Conservation (phyloP, 2,888 invertebrate species). For the Philereme transversata region DNA sequence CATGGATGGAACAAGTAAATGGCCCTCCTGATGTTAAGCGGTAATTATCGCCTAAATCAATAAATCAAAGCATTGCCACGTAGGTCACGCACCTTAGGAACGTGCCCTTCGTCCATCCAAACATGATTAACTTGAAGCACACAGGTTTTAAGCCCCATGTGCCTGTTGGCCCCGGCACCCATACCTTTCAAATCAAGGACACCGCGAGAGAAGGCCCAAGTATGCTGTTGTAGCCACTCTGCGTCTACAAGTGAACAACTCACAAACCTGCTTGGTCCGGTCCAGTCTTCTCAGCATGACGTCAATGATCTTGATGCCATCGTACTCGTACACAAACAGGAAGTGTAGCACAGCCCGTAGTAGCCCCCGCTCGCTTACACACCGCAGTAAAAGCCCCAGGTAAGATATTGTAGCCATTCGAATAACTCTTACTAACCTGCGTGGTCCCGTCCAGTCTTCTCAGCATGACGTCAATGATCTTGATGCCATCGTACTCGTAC, state of each 20-base stretch:
- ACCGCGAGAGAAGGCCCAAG: too few species aligned
- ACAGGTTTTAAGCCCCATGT: too few species aligned
- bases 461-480: constrained; percentile 92
- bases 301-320: constrained; percentile 92
- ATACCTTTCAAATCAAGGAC: too few species aligned
- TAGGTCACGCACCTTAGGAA: too few species aligned
- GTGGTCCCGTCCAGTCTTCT: constrained; percentile 90
- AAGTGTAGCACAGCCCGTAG: constrained; percentile 93
- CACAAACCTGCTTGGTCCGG: constrained; percentile 88
- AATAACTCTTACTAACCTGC: constrained; percentile 58
- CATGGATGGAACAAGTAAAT: neutral
- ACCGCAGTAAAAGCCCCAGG: constrained; percentile 88
- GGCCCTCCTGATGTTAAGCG: neutral
- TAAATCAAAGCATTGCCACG: too few species aligned
- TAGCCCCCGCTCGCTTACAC: constrained; percentile 93
- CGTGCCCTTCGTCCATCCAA: too few species aligned
- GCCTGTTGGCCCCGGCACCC: too few species aligned
- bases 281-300: constrained; percentile 91
- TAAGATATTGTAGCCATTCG: neutral
- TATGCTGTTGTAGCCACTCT: neutral
- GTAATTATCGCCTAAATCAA: too few species aligned
- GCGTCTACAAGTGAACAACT: too few species aligned
- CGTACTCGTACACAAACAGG: constrained; percentile 92
- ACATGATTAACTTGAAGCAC: too few species aligned
- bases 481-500: constrained; percentile 92